phyloP scores from a whole-genome alignment of 2,113 vertebrate genomes.

The Odontesthes bonariensis region DNA sequence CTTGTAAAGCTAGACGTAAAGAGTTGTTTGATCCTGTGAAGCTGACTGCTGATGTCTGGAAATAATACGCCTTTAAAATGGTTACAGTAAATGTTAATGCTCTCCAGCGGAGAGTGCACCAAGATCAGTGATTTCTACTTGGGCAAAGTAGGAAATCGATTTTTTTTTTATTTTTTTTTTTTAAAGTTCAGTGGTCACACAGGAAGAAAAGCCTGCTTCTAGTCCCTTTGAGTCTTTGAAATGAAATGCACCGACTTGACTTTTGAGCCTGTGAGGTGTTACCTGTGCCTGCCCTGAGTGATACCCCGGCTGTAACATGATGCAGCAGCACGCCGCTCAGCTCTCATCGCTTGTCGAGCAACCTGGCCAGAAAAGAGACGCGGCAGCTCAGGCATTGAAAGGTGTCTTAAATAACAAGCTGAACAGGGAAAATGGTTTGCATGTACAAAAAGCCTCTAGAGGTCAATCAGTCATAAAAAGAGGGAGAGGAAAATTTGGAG shows the following conservation, averaged over 20 bases:
- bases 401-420: conserved; percentile 74
- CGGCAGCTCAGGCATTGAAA: conserved; percentile 59
- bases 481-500: conserved; percentile 28
- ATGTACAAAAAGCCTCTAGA: conserved; percentile 27
- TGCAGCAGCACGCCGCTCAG: conserved; percentile 31
- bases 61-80: conserved; percentile 46
- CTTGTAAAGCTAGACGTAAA: conserved; percentile 24
- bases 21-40: conserved; percentile 60
- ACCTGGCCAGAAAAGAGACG: conserved; percentile 51
- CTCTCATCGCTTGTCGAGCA: conserved; percentile 57
- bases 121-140: conserved; percentile 1
- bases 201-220: background rate
- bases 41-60: conserved; percentile 53
- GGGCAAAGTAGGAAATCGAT: conserved; percentile 28
- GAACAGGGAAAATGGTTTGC: conserved; percentile 27
- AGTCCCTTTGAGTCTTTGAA: conserved; percentile 5
- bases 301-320: conserved; percentile 64
- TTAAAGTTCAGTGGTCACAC: background rate
- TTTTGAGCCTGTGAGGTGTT: conserved; percentile 27
- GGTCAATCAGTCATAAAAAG: conserved; percentile 44
- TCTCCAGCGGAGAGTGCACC: background rate
- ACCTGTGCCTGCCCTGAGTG: conserved; percentile 44
- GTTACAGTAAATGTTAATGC: conserved; percentile 29
- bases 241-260: conserved; percentile 2
- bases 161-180: conserved; percentile 10